phyloP scores from a whole-genome alignment of 1,140 invertebrate genomes.

The Dendroctonus ponderosae region DNA sequence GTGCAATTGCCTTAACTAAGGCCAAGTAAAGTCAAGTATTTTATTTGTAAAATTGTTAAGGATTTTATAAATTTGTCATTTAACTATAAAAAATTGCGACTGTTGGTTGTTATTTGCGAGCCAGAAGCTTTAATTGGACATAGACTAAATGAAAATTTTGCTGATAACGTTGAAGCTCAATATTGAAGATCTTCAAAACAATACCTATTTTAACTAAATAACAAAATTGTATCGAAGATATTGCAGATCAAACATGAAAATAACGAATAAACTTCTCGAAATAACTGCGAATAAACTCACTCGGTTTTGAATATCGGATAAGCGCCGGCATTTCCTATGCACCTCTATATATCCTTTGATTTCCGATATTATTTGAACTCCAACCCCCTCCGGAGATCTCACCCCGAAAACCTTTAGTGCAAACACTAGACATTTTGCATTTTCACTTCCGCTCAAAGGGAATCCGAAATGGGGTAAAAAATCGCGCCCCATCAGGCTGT shows the following conservation, averaged over 20 bases:
- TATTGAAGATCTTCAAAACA: too few relatives aligned
- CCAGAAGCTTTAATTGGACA: too few relatives aligned
- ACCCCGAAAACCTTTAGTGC: slow-evolving; percentile 12
- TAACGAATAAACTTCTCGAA: slow-evolving; percentile 4
- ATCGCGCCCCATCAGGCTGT: slow-evolving; percentile 10
- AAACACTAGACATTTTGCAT: slow-evolving; percentile 32
- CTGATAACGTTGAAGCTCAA: neutral
- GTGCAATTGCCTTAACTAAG: too few relatives aligned
- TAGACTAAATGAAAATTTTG: neutral
- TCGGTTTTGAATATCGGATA: slow-evolving; percentile 28
- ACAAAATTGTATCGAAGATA: too few relatives aligned
- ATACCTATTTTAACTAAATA: too few relatives aligned
- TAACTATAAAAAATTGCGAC: too few relatives aligned
- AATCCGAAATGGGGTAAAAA: slow-evolving; percentile 31
- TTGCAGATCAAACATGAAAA: neutral
- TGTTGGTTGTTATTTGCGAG: too few relatives aligned
- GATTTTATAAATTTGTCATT: neutral
- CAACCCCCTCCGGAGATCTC: slow-evolving; percentile 7
- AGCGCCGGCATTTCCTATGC: slow-evolving; percentile 27
- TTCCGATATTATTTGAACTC: slow-evolving; percentile 27
- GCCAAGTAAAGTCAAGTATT: neutral
- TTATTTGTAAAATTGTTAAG: neutral
- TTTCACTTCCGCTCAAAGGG: slow-evolving; percentile 32
- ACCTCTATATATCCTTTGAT: slow-evolving; percentile 31
- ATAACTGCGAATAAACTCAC: slow-evolving; percentile 12